Evolutionary conservation across 2,113 vertebrate genomes (phyloP).

Genomic region (Oncorhynchus kisutch): DNA sequence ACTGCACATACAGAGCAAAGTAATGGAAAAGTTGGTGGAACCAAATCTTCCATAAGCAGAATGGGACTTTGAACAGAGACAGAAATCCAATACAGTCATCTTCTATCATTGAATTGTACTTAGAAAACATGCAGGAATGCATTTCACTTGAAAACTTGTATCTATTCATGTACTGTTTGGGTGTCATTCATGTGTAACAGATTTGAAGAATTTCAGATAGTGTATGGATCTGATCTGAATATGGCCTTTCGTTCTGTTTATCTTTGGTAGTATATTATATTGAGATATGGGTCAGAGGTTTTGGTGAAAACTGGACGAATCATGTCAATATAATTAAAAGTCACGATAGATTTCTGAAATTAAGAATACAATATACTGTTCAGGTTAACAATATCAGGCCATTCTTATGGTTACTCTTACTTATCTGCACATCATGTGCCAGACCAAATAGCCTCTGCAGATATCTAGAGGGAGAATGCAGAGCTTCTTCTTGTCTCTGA

Average conservation of each 20-base stretch:
- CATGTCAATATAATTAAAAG: too few species aligned
- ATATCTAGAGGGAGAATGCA: not conserved
- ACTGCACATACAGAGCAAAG: slow-evolving; percentile 51
- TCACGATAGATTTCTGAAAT: not conserved
- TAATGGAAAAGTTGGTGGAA: slow-evolving; percentile 20
- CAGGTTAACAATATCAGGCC: not conserved
- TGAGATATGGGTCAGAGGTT: slow-evolving; percentile 8
- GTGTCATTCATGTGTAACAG: slow-evolving; percentile 1
- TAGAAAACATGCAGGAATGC: slow-evolving; percentile 45
- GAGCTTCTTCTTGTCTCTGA: not conserved
- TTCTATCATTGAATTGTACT: slow-evolving; percentile 22
- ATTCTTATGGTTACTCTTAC: not conserved
- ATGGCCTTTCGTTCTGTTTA: not conserved
- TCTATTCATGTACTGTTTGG: slow-evolving; percentile 15
- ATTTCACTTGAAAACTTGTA: slow-evolving; percentile 23
- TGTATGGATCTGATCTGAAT: not conserved
- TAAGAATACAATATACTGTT: not conserved
- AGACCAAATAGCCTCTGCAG: not conserved
- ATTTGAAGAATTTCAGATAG: slow-evolving; percentile 2
- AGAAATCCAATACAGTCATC: slow-evolving; percentile 30
- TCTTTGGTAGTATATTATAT: slow-evolving; percentile 26
- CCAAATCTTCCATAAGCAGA: slow-evolving; percentile 21
- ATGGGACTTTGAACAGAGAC: slow-evolving; percentile 54
- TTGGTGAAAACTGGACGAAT: not conserved
- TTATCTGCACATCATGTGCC: too few species aligned